Base-by-base conservation (phyloP, 2,113 vertebrate species). In the Chaenocephalus aceratus region DNA sequence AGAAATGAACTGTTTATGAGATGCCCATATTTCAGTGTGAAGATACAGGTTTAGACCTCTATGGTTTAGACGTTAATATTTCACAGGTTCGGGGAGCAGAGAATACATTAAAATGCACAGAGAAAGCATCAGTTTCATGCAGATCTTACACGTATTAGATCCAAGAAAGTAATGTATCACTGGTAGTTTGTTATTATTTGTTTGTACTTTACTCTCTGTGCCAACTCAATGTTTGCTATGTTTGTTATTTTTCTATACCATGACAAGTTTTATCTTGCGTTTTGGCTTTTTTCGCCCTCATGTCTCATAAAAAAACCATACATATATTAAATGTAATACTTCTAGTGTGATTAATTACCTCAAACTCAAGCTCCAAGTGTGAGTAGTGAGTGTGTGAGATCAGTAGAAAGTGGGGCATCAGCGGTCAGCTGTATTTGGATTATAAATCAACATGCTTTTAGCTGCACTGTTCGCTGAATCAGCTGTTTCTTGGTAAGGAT, bases 1-100 rank as follows among this genome's bases (percentile, higher is more conserved):
- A 89, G 80, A 84, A 85, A 91, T 84, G 0, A 86, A 88, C 86
- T 86, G 80, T 93, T 93, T 89, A 92, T 88, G 77, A 91, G 91
- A 91, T 87, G 81, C 49, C 61, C 21, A 49, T 77, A 72, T 85
- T 76, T 85, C 66, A 80, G 53, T 34, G 56, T 6, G 51, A 41
- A 78, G 59, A 84, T 60, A 72, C 60, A 46, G 10, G 54, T 82
- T 84, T 77, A 57, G 52, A 88, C 1, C 21, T 21, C 21, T 21
- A 21, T 21, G 10, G 54, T 82, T 84, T 77, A 57, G 52, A 88
- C 1, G 6, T 68, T 5, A 53, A 34, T 34, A 73, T 68, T 62
- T 82, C 60, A 74, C 75, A 71, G 73, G 66, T 83, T 74, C 21
- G 72, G 14, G 10, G 23, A 65, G 51, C 41, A 63, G 56, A 54